Evolutionary conservation across 2,888 invertebrate genomes (phyloP).

Genomic region (Philopedon plagiatum): DNA sequence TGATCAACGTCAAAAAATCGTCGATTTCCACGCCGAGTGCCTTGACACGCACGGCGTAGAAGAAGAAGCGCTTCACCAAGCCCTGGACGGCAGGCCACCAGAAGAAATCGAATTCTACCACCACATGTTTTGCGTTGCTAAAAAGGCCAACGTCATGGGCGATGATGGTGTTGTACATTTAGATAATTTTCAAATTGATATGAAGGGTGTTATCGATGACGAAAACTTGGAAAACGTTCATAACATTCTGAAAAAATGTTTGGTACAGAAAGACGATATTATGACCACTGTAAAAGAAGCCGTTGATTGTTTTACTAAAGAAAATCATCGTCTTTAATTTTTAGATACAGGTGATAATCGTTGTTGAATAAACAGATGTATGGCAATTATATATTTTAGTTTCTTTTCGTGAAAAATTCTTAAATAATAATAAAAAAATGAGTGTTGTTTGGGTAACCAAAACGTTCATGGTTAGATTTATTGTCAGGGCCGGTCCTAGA

Average conservation of each 20-base stretch:
- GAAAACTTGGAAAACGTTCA: conserved; percentile 42
- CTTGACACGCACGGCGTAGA: conserved; percentile 52
- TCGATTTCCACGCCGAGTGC: conserved; percentile 57
- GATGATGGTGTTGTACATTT: conserved; percentile 39
- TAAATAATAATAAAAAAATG: too few relatives aligned
- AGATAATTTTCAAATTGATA: conserved; percentile 40
- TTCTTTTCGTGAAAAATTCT: neutral
- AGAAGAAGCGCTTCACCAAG: conserved; percentile 53
- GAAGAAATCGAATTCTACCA: conserved; percentile 56
- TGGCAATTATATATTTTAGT: neutral
- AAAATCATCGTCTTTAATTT: conserved; percentile 39
- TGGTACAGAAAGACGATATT: conserved; percentile 40
- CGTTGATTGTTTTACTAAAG: conserved; percentile 41
- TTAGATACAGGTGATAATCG: neutral
- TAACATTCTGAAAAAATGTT: conserved; percentile 39
- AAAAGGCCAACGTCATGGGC: conserved; percentile 51
- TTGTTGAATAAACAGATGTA: neutral
- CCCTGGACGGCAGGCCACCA: conserved; percentile 52
- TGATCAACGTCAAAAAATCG: conserved; percentile 57
- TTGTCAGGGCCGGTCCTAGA: too few relatives aligned
- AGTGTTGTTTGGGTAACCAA: too few relatives aligned
- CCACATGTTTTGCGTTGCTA: conserved; percentile 55
- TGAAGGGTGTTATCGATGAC: conserved; percentile 41
- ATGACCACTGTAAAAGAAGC: conserved; percentile 39
- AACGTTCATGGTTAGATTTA: too few relatives aligned